phyloP scores from a whole-genome alignment of 2,113 vertebrate genomes.

The Marcusenius ussheri region DNA sequence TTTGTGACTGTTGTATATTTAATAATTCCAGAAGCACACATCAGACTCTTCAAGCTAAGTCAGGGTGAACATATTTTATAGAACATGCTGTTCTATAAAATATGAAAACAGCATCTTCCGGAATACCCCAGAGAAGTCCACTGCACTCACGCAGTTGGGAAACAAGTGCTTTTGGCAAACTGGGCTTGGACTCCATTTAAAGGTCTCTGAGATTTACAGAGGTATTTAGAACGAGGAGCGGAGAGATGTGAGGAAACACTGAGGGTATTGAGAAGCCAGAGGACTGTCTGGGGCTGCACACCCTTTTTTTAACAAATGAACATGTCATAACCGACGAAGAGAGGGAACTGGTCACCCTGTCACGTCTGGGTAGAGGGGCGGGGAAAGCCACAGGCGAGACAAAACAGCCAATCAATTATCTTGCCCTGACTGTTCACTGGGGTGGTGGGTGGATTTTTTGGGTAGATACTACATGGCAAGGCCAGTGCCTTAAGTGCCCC shows the following conservation, averaged over 20 bases:
- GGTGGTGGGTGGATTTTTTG: not conserved
- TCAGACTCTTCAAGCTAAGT: conserved; percentile 33
- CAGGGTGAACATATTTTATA: conserved; percentile 16
- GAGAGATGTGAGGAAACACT: conserved; percentile 17
- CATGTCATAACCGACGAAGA: not conserved
- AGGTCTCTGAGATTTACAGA: conserved; percentile 44
- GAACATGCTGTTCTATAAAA: conserved; percentile 39
- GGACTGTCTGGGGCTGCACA: not conserved
- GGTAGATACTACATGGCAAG: not conserved
- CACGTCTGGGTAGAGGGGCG: not conserved
- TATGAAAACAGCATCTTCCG: conserved; percentile 39
- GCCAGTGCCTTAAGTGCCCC: not conserved
- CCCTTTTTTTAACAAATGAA: not conserved
- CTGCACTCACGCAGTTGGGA: conserved; percentile 33
- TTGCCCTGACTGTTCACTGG: not conserved
- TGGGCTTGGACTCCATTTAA: conserved; percentile 51
- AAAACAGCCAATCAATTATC: conserved; percentile 2
- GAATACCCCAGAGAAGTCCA: conserved; percentile 41
- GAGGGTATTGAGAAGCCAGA: conserved; percentile 25
- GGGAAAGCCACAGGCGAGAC: conserved; percentile 10
- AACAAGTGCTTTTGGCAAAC: conserved; percentile 30
- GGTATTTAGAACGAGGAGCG: conserved; percentile 16
- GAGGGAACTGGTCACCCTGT: not conserved
- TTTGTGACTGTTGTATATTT: conserved; percentile 37
- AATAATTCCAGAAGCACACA: conserved; percentile 47